phyloP scores from a whole-genome alignment of 2,797 vertebrate species.

The Lemur catta region DNA sequence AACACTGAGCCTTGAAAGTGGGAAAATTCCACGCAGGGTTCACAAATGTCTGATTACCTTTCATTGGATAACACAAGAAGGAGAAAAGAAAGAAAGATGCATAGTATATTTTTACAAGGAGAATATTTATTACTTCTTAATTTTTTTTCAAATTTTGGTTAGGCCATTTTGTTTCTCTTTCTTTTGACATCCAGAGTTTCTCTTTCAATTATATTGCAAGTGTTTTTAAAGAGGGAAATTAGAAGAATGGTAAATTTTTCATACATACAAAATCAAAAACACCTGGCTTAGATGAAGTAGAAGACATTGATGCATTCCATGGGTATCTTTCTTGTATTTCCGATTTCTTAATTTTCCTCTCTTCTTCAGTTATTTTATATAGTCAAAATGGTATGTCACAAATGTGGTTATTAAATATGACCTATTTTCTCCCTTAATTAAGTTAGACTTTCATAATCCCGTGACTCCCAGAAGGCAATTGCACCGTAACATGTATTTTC shows the following conservation, averaged over 20 bases:
- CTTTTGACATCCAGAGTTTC: neutral
- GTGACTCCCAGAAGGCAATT: constrained; percentile 58
- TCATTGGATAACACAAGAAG: constrained; percentile 19
- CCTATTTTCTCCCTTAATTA: constrained; percentile 71
- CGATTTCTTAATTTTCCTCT: constrained; percentile 58
- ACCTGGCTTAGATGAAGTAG: constrained; percentile 32
- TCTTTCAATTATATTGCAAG: neutral
- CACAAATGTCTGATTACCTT: constrained; percentile 43
- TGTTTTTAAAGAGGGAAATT: neutral
- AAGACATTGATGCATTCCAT: constrained; percentile 8
- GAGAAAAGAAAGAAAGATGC: neutral
- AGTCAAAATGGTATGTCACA: constrained; percentile 30
- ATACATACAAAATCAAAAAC: neutral
- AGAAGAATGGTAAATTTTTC: constrained; percentile 36
- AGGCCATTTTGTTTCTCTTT: constrained; percentile 41
- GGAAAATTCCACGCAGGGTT: constrained; percentile 23
- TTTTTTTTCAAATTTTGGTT: neutral
- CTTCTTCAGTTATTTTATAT: constrained; percentile 49
- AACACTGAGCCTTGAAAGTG: constrained; percentile 34
- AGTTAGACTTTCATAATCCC: constrained; percentile 66
- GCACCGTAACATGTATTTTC: constrained; percentile 56
- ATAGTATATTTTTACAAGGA: constrained; percentile 25
- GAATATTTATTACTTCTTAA: constrained; percentile 34
- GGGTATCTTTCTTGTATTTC: constrained; percentile 39
- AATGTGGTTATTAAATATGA: constrained; percentile 56